A percentile compares a stretch with the other conserved stretches of the same genome.
Evolutionary conservation across 2,113 vertebrate genomes (phyloP).

Genomic region (Zootoca vivipara): DNA sequence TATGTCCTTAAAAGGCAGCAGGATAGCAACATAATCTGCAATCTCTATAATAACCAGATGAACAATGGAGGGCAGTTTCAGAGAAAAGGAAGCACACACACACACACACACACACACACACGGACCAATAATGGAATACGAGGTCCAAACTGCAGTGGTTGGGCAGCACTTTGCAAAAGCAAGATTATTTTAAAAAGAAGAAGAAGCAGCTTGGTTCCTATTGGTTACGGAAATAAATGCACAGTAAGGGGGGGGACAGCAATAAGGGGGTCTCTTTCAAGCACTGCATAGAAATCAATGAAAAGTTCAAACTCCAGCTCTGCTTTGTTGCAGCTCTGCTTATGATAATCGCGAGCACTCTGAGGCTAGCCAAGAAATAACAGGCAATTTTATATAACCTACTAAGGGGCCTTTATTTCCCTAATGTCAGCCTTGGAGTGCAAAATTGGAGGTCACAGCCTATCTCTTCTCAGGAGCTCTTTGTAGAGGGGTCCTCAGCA

Average conservation of each 20-base stretch:
- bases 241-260: not conserved
- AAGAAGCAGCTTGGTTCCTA: not conserved
- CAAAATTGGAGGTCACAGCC: not conserved
- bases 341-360: not conserved
- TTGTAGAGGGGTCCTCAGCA: not conserved
- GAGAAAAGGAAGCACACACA: not conserved
- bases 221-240: not conserved
- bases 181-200: not conserved
- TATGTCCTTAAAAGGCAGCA: not conserved
- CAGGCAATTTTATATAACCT: slow-evolving; percentile 16
- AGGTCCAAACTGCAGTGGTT: not conserved
- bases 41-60: not conserved
- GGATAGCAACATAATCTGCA: not conserved
- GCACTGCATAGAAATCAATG: not conserved
- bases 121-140: not conserved
- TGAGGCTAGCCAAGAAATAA: slow-evolving; percentile 1
- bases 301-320: not conserved
- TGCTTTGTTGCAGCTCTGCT: not conserved
- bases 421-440: not conserved
- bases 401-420: not conserved
- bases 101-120: no score
- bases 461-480: slow-evolving; percentile 11
- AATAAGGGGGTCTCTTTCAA: not conserved
- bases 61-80: not conserved
- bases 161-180: not conserved